Conservation (phyloP, 1,140 invertebrate genomes). For the Anadara kagoshimensis region DNA sequence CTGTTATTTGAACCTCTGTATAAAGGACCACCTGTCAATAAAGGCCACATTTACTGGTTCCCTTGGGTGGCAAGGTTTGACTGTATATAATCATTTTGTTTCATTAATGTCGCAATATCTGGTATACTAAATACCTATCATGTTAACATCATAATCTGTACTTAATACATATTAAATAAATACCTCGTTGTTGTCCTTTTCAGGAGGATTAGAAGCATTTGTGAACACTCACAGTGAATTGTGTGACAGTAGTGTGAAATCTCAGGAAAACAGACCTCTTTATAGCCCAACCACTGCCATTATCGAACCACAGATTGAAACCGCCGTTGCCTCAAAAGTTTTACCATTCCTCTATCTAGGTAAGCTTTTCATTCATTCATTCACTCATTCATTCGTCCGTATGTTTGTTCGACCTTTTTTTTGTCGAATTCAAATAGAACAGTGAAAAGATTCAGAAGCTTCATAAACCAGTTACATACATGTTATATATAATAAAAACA, state of each 20-base stretch:
- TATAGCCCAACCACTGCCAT: slow-evolving; percentile 70
- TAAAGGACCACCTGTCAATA: no score
- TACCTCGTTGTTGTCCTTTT: slow-evolving; percentile 34
- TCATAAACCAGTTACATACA: neutral
- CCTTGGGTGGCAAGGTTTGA: no score
- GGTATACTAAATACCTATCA: no score
- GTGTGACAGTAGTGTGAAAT: slow-evolving; percentile 64
- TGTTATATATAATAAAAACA: neutral
- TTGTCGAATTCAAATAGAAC: no score
- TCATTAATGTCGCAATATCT: no score
- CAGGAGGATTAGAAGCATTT: slow-evolving; percentile 75
- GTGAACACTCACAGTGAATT: slow-evolving; percentile 66
- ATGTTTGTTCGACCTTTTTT: no score
- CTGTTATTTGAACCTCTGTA: no score
- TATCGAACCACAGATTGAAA: slow-evolving; percentile 76
- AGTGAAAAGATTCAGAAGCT: no score
- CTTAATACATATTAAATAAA: neutral
- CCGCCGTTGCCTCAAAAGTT: slow-evolving; percentile 85
- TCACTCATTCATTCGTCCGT: neutral
- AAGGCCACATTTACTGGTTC: no score
- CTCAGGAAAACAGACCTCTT: slow-evolving; percentile 60
- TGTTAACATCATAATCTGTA: no score
- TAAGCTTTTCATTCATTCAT: slow-evolving; percentile 51
- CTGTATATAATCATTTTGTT: no score
- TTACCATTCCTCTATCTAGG: slow-evolving; percentile 90